A percentile compares a stretch with the other conserved stretches of the same genome.
Conservation (phyloP, 1,140 invertebrate species). For the Zelostemma sp. region DNA sequence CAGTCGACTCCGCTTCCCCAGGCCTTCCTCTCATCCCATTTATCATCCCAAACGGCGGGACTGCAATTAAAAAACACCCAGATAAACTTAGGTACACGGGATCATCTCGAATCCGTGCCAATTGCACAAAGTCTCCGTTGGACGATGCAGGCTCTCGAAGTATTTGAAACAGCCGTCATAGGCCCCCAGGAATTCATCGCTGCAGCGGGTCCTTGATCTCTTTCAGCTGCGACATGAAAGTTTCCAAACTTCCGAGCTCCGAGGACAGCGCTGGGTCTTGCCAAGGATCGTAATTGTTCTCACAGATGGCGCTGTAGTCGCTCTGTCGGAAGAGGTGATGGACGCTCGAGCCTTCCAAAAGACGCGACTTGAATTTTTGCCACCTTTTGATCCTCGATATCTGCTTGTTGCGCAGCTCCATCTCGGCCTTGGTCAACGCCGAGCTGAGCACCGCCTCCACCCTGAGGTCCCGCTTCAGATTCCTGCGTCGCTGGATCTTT, state of each 20-base stretch:
- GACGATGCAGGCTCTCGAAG: no score
- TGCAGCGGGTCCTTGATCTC: conserved; percentile 52
- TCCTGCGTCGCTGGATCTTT: conserved; percentile 59
- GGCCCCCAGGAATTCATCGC: conserved; percentile 44
- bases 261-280: conserved; percentile 36
- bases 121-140: not conserved
- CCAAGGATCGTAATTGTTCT: conserved; percentile 39
- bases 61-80: conserved; percentile 67
- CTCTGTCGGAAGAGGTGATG: not conserved
- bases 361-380: conserved; percentile 59
- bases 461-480: conserved; percentile 62
- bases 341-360: conserved; percentile 32
- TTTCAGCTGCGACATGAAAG: conserved; percentile 57
- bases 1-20: conserved; percentile 26
- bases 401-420: conserved; percentile 64
- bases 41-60: conserved; percentile 66
- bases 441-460: conserved; percentile 66
- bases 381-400: conserved; percentile 60
- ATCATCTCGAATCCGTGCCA: conserved; percentile 2
- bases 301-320: conserved; percentile 2
- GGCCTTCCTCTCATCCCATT: conserved; percentile 32
- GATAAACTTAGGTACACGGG: conserved; percentile 51
- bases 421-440: conserved; percentile 61
- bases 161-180: not conserved
- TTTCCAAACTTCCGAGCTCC: conserved; percentile 56